Base-by-base conservation (phyloP, 1,140 invertebrate genomes). In the Anoplolepis gracilipes region DNA sequence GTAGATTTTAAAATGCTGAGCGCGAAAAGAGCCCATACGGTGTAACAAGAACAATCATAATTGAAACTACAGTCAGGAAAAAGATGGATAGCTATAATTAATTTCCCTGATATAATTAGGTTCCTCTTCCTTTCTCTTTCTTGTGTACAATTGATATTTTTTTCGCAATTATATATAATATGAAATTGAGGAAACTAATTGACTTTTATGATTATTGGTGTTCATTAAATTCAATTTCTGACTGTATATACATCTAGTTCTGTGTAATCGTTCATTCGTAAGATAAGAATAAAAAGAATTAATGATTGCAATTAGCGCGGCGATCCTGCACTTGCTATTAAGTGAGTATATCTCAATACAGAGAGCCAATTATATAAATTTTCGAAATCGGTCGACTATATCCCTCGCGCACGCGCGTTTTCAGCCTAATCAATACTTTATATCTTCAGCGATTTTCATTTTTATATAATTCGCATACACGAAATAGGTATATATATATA, bases 391-490 rank as follows among this genome's bases (percentile, higher is more conserved):
- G 10, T 59, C 39, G 65, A 39, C n/a, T 57, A 49, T 19, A 72
- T 25, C 25, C 22, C 22, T 49, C 7, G 42, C 30, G n/a, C 30
- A 30, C 62, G 62, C 65, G 76, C n/a, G 30, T 81, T 72, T 25
- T 59, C 67, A 72, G 53, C 55, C 65, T 72, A 72, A 81, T 72
- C 55, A 30, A 61, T 59, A 73, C 13, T 42, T 59, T 59, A 30
- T 79, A 28, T 67, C n/a, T 55, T 28, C 25, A 42, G 28, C 67
- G 28, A 81, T 81, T 59, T 81, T 85, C 49, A 85, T 61, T 85
- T 78, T 78, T 85, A 81, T 79, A 85, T 69, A 67, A 81, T 78
- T 85, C 72, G 67, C 62, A 39, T 33, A 75, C 42, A 55, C 8
- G 22, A 64, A 11, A 78, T 67, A 67, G 25, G 19, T 65, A 72